phyloP scores from a whole-genome alignment of 2,888 invertebrate genomes.

The Ectobius pallidus region DNA sequence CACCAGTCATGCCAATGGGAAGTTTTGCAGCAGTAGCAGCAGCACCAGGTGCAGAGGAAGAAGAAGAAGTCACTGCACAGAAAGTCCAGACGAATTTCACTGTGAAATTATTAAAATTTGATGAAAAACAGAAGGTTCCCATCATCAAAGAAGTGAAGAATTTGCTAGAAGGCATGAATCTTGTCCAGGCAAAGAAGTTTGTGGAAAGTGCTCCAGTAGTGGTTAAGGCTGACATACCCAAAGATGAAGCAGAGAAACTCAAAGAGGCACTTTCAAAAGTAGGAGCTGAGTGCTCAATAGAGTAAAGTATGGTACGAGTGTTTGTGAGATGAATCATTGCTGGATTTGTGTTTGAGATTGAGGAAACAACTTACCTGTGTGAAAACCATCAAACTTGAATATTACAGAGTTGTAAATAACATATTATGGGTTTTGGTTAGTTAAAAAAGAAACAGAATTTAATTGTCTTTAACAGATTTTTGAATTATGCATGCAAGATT shows the following conservation, averaged over 20 bases:
- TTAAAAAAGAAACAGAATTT: no score
- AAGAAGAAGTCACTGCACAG: slow-evolving; percentile 70
- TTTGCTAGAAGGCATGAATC: slow-evolving; percentile 91
- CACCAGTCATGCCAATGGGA: slow-evolving; percentile 85
- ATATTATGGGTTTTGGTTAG: no score
- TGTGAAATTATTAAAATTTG: slow-evolving; percentile 88
- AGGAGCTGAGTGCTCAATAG: slow-evolving; percentile 83
- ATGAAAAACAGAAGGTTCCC: slow-evolving; percentile 94
- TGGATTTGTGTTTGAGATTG: no score
- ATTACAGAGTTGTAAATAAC: no score
- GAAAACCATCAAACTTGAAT: no score
- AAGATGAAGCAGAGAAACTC: slow-evolving; percentile 95
- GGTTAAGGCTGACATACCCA: slow-evolving; percentile 87
- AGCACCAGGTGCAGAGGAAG: slow-evolving; percentile 65
- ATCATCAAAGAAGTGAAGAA: slow-evolving; percentile 95
- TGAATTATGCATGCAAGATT: no score
- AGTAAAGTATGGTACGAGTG: slow-evolving; percentile 57
- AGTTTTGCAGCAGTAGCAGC: slow-evolving; percentile 64
- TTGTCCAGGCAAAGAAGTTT: slow-evolving; percentile 97
- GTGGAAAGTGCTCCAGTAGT: slow-evolving; percentile 92
- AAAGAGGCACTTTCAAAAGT: slow-evolving; percentile 85
- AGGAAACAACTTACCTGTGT: no score
- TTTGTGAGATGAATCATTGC: no score
- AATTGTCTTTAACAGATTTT: no score
- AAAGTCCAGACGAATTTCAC: slow-evolving; percentile 77